phyloP scores from a whole-genome alignment of 2,797 vertebrate genomes.

The Anableps anableps region DNA sequence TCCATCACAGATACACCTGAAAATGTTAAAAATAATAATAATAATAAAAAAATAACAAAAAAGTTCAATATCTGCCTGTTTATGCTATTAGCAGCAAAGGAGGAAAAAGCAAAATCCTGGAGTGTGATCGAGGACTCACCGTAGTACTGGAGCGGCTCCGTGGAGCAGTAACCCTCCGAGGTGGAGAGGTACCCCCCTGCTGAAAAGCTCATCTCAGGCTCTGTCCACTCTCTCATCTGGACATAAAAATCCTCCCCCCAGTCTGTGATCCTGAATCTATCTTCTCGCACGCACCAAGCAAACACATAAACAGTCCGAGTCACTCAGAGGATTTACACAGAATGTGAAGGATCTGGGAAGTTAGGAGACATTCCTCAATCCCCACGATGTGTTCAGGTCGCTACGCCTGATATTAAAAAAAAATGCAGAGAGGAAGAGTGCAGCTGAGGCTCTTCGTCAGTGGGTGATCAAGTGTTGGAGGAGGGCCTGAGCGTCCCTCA shows the following conservation, averaged over 20 bases:
- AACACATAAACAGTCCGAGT: conserved; percentile 21
- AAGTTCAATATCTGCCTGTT: not conserved
- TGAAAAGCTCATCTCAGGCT: conserved; percentile 81
- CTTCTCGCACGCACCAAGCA: conserved; percentile 41
- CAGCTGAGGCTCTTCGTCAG: conserved; percentile 67
- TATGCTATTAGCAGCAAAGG: too few relatives aligned
- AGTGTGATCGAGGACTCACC: conserved; percentile 79
- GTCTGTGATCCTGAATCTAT: conserved; percentile 32
- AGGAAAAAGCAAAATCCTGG: not conserved
- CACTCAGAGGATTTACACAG: conserved; percentile 56
- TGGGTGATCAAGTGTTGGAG: conserved; percentile 60
- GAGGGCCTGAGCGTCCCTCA: conserved; percentile 64
- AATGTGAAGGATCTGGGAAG: conserved; percentile 60
- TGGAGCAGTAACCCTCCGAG: conserved; percentile 84
- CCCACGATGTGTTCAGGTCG: conserved; percentile 66
- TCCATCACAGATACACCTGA: not conserved
- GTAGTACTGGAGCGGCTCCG: conserved; percentile 88
- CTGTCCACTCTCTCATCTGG: conserved; percentile 85
- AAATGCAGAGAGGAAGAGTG: conserved; percentile 38
- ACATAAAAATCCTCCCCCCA: conserved; percentile 52
- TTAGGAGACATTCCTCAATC: conserved; percentile 68
- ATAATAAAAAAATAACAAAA: not conserved
- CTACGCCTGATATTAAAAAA: conserved; percentile 56
- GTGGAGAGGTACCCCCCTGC: conserved; percentile 84
- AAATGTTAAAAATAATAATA: not conserved